These are phyloP conservation scores for Aix galericulata DNA, from an alignment of 2,113 vertebrate genomes.

Conservation along the genomic window DNA sequence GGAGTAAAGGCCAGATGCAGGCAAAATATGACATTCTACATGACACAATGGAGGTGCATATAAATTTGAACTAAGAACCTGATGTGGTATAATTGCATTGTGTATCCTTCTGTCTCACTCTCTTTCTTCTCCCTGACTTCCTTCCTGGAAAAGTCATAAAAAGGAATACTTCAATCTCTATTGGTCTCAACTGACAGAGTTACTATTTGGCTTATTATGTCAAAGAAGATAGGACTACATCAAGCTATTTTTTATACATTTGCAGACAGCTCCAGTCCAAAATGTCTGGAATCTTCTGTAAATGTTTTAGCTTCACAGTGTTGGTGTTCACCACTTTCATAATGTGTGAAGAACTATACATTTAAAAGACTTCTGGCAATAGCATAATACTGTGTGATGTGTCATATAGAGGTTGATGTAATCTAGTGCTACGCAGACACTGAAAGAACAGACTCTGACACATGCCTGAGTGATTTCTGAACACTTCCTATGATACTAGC, in stretches of 20 bases:
- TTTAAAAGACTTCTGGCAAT: background rate
- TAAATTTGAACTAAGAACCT: background rate
- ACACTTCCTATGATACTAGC: background rate
- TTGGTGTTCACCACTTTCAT: background rate
- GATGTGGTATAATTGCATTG: background rate
- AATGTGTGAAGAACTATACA: background rate
- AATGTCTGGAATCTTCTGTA: background rate
- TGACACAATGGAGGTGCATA: background rate
- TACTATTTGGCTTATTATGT: background rate
- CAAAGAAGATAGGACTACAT: background rate
- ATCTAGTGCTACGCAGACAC: background rate
- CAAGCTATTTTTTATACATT: background rate
- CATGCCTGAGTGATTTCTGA: background rate
- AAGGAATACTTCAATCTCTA: background rate
- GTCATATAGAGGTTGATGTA: background rate
- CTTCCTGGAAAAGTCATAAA: background rate
- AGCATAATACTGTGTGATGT: background rate
- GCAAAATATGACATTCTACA: background rate
- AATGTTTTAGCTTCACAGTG: background rate
- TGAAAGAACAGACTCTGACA: background rate
- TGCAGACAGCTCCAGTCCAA: background rate
- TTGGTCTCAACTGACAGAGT: background rate
- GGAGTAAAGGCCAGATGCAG: background rate
- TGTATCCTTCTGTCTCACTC: background rate
- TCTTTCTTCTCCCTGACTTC: background rate